phyloP scores from a whole-genome alignment of 2,113 vertebrate species.

The Alexandromys fortis region DNA sequence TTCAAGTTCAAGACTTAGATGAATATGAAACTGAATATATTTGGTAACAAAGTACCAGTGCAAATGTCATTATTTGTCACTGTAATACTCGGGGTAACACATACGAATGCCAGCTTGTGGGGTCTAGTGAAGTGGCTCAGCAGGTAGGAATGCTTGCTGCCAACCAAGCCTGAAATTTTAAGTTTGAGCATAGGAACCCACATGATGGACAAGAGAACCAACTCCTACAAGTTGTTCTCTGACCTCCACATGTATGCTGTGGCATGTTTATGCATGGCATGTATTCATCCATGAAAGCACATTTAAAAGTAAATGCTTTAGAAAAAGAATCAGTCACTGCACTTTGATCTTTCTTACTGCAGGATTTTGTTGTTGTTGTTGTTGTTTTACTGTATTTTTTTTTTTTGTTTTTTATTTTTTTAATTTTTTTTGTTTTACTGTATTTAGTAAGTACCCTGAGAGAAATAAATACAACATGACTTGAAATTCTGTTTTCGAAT shows the following conservation, averaged over 20 bases:
- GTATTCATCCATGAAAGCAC: background rate
- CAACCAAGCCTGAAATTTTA: background rate
- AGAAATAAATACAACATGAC: conserved; percentile 11
- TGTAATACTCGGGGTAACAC: background rate
- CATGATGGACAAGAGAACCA: background rate
- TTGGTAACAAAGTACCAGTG: conserved; percentile 5
- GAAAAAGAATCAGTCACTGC: background rate
- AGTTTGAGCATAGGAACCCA: background rate
- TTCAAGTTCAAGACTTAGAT: conserved; percentile 25
- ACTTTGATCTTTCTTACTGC: background rate
- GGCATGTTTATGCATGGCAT: background rate
- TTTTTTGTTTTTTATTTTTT: no score
- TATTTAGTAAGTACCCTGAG: background rate
- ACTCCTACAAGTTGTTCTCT: background rate
- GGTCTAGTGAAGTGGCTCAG: background rate
- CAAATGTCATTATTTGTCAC: background rate
- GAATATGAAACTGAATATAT: conserved; percentile 22
- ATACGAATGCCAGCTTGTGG: background rate
- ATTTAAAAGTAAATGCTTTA: background rate
- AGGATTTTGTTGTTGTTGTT: background rate
- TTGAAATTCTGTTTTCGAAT: conserved; percentile 44
- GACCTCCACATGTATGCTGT: background rate
- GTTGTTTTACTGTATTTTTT: background rate
- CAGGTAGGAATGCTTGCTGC: background rate
- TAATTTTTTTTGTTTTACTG: background rate